A percentile compares a stretch with the other conserved stretches of the same genome.
These are phyloP conservation scores for Semnornis frantzii DNA, from an alignment of 2,113 vertebrate species.

Conservation along the genomic window DNA sequence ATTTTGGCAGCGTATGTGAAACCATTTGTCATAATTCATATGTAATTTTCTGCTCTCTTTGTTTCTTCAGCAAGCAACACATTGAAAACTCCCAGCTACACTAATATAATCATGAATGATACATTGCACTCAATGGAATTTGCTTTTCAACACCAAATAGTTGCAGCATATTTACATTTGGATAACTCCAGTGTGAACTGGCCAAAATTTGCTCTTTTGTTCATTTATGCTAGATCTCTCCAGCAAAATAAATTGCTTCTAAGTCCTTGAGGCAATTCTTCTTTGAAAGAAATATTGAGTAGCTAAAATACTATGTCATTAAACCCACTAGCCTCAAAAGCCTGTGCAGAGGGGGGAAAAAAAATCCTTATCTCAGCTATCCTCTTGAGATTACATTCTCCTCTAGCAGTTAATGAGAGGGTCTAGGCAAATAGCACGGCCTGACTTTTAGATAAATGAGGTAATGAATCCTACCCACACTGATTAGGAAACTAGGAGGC, in stretches of 20 bases:
- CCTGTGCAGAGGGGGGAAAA: background rate
- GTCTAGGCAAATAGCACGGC: background rate
- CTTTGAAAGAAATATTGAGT: background rate
- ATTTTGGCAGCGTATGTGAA: background rate
- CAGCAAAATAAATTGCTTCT: background rate
- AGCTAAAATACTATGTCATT: background rate
- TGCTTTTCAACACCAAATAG: background rate
- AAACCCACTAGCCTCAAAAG: background rate
- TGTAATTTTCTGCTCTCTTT: background rate
- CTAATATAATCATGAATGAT: background rate
- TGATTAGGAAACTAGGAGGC: background rate
- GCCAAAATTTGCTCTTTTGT: background rate
- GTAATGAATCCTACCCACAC: background rate
- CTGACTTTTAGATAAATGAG: background rate
- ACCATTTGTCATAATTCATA: background rate
- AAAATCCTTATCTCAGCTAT: background rate
- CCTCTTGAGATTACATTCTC: background rate
- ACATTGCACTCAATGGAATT: background rate
- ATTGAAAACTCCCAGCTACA: background rate
- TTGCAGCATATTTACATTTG: background rate
- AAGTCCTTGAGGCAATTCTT: background rate
- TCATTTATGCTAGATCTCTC: background rate
- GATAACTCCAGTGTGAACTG: background rate
- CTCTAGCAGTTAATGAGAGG: background rate
- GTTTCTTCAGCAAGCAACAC: background rate